Base-by-base conservation (phyloP, 2,888 invertebrate species). In the Phalera bucephala region DNA sequence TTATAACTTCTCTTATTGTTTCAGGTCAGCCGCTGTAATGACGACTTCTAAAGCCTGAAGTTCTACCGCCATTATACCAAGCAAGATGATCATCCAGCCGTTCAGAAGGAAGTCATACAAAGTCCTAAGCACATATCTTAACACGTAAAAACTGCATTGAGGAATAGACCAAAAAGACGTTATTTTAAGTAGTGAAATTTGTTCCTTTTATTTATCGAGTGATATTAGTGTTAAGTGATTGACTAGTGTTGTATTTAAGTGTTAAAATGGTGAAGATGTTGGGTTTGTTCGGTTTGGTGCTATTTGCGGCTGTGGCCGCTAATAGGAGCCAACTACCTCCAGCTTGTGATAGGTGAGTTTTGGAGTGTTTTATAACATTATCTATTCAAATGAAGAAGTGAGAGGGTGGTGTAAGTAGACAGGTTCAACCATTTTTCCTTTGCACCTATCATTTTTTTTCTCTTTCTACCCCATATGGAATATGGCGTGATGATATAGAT, bases 271-370 rank as follows among this genome's bases (percentile, higher is more conserved):
- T 65, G 48, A 78, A 79, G 65, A 71, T 80, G 73, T 75, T 65
- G 80, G 74, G 64, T 63, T 64, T 77, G n/a, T 21, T 73, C 30
- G 52, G 56, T 41, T 53, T 76, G 34, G 45, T 80, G 44, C 36
- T 82, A 45, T 59, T 69, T 47, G 74, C 65, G 33, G 70, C 63
- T 33, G 80, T 72, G 36, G 72, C 61, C 2, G 76, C 81, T 5
- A 88, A 90, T 52, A 69, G 88, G 61, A 83, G 72, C 42, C 68
- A 68, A 15, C 64, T 90, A 45, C 91, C 91, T 33, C 91, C 91
- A 10, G 86, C 91, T 30, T 92, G 91, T 74, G 78, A 77, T 68
- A 91, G 91, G 91, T 91, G 62, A 90, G 88, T 72, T 31, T n/a
- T n/a, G n/a, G n/a, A n/a, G n/a, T n/a, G 9, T 26, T 25, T 7